Conservation (phyloP, 2,113 vertebrate species). For the Mus pahari region DNA sequence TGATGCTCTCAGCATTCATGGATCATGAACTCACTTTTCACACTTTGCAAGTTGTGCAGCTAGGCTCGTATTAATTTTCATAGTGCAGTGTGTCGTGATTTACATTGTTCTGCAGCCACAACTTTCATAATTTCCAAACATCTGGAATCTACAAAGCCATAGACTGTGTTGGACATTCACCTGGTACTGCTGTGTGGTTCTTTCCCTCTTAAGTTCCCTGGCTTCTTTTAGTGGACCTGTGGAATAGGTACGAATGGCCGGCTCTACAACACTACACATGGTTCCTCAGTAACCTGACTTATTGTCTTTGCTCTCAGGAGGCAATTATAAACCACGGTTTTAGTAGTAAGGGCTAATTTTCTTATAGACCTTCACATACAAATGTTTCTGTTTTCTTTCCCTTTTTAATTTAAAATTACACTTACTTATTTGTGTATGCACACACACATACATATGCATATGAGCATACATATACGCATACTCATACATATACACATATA, state of each 20-base stretch:
- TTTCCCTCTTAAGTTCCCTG: neutral
- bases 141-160: neutral
- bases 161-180: neutral
- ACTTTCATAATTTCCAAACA: conserved; percentile 11
- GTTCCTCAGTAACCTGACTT: neutral
- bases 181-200: neutral
- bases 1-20: neutral
- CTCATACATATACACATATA: neutral
- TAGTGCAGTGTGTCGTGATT: neutral
- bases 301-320: neutral
- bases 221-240: neutral
- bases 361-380: neutral
- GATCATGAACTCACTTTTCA: neutral
- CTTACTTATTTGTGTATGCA: neutral
- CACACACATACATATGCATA: too few relatives aligned
- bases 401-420: neutral
- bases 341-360: neutral
- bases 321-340: neutral
- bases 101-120: neutral
- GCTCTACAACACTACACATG: neutral
- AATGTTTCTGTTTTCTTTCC: too few relatives aligned
- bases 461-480: too few relatives aligned
- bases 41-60: neutral
- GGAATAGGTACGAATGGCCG: neutral
- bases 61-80: neutral